These are phyloP conservation scores for Opisthograptis luteolata DNA, from an alignment of 2,888 invertebrate genomes.

Conservation along the genomic window DNA sequence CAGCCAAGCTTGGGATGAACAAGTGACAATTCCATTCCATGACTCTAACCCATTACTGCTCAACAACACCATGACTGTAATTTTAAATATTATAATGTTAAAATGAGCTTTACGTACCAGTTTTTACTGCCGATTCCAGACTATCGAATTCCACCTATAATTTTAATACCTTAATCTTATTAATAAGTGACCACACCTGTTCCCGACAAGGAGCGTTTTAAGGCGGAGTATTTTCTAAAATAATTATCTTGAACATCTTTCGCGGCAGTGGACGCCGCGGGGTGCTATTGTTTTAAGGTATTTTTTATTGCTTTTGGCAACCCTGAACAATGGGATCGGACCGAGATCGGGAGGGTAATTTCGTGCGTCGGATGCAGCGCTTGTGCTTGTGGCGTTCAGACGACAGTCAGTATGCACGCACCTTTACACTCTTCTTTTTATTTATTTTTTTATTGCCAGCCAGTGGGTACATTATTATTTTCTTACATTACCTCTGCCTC, in stretches of 20 bases:
- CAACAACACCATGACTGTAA: slow-evolving; percentile 12
- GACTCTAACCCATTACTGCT: slow-evolving; percentile 25
- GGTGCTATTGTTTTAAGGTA: slow-evolving; percentile 81
- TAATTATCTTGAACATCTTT: slow-evolving; percentile 80
- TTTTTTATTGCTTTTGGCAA: slow-evolving; percentile 80
- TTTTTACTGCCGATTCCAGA: slow-evolving; percentile 15
- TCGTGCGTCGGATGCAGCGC: slow-evolving; percentile 59
- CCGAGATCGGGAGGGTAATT: slow-evolving; percentile 62
- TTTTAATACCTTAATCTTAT: slow-evolving; percentile 57
- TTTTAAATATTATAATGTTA: slow-evolving; percentile 10
- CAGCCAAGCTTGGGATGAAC: slow-evolving; percentile 36
- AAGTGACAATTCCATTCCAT: slow-evolving; percentile 43
- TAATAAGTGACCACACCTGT: slow-evolving; percentile 66
- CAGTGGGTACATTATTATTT: slow-evolving; percentile 4
- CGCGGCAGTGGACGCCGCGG: slow-evolving; percentile 72
- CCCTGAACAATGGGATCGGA: slow-evolving; percentile 77
- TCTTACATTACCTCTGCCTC: slow-evolving; percentile 6
- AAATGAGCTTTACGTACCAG: slow-evolving; percentile 1
- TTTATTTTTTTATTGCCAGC: slow-evolving; percentile 25
- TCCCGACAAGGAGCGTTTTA: slow-evolving; percentile 71
- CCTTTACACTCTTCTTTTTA: slow-evolving; percentile 49
- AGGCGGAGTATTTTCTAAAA: slow-evolving; percentile 75
- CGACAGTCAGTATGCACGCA: slow-evolving; percentile 51
- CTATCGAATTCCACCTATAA: slow-evolving; percentile 30
- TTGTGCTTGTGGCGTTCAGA: slow-evolving; percentile 57